Conservation (phyloP, 1,140 invertebrate genomes). For the Chelonus insularis region DNA sequence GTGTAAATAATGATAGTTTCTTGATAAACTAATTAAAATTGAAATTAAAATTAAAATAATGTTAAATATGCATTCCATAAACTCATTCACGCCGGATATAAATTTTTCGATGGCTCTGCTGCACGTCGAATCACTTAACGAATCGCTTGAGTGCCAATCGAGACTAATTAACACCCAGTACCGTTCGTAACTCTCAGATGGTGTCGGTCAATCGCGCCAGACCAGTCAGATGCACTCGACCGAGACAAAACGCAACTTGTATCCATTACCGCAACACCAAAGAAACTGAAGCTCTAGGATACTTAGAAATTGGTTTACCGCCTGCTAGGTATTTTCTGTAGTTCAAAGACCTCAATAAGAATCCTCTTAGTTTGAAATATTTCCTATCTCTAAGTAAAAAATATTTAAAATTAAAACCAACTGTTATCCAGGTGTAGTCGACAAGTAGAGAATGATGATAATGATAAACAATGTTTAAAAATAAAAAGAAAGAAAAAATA, state of each 20-base stretch:
- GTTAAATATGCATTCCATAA: neutral
- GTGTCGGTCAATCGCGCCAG: slow-evolving; percentile 23
- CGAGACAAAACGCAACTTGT: slow-evolving; percentile 26
- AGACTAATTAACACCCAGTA: slow-evolving; percentile 43
- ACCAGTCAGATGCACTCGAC: slow-evolving; percentile 28
- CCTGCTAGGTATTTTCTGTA: slow-evolving; percentile 17
- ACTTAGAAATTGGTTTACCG: slow-evolving; percentile 6
- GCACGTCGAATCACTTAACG: slow-evolving; percentile 21
- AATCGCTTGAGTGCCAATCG: slow-evolving; percentile 43
- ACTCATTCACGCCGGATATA: neutral
- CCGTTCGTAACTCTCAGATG: slow-evolving; percentile 12
- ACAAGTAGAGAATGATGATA: no score
- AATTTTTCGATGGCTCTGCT: neutral
- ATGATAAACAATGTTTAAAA: no score
- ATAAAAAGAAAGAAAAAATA: no score
- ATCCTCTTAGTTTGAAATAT: neutral
- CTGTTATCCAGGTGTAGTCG: no score
- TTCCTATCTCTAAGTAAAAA: neutral
- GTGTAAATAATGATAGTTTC: slow-evolving; percentile 38
- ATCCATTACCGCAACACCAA: slow-evolving; percentile 7
- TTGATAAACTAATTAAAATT: slow-evolving; percentile 20
- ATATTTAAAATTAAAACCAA: no score
- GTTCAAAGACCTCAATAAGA: slow-evolving; percentile 23
- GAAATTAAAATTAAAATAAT: neutral
- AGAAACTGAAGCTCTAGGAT: slow-evolving; percentile 9